Base-by-base conservation (phyloP, 2,113 vertebrate genomes). In the Nycticorax nycticorax region DNA sequence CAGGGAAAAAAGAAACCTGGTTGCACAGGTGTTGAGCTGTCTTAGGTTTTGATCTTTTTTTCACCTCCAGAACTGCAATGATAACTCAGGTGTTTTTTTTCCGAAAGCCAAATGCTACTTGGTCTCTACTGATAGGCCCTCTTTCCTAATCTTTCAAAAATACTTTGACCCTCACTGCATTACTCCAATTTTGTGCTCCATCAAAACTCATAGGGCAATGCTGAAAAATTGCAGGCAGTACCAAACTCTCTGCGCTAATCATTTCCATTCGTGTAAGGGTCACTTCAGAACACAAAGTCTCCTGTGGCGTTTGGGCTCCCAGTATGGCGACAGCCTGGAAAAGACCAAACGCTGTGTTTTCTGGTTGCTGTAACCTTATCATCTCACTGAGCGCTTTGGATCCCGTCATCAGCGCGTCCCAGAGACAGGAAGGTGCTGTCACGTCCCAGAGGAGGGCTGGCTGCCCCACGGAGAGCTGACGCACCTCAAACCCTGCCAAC, bases 391-490 rank as follows among this genome's bases (percentile, higher is more conserved):
- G 13, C 1, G 0, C 69, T 79, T 95, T 0, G 2, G 24, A 50
- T 76, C 16, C 67, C 8, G 0, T 37, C 4, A 9, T 43, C 37
- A 74, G 45, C 59, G n/a, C 0, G 0, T 89, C 26, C 23, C 52
- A 78, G 64, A 71, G 80, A 55, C 55, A 72, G 76, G 55, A 87
- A 74, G 11, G 27, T 71, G 47, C 60, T 86, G 47, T 88, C 72
- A 48, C 2, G 0, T 83, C 43, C 55, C 10, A 7, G 68, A 87
- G 76, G 73, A 77, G 41, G 68, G 8, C 35, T 89, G n/a, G 32
- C 41, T 88, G 66, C 59, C 53, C 59, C 60, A 56, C 3, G 5
- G 56, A 66, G 16, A 26, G 6, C 35, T 84, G 68, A 64, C 28
- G 59, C 35, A 57, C 37, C 43, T 86, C n/a, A 37, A 18, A 81